Evolutionary conservation across 2,888 invertebrate genomes (phyloP), one percentile per base, ranked within the genome.

Genomic region (Drosophila mulleri): DNA sequence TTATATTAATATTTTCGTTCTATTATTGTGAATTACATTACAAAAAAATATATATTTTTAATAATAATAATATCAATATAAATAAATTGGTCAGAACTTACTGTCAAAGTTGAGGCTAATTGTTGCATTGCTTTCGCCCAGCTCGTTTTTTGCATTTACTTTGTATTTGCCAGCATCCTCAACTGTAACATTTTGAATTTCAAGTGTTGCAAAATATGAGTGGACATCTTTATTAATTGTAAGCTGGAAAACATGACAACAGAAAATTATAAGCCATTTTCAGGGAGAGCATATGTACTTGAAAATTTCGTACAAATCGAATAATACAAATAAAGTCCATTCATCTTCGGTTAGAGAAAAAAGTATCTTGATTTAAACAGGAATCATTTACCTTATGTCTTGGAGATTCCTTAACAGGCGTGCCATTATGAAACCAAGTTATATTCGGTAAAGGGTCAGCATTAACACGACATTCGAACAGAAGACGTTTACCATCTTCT

Each of bases 91-190:
- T 26, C n/a, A 23, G 16, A n/a, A 97, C 98, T 97, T 95, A 98
- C 98, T 98, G 96, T 98, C 98, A 94, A 98, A 98, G 94, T 98
- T 98, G 91, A 98, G 96, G 94, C 98, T 98, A 94, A 98, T 98
- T 78, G 98, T 98, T 75, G 98, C 98, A 93, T 98, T 98, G 93
- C 98, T 98, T 94, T 99, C 98, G 93, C 99, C 99, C 91, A 98
- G 95, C 94, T 98, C 98, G 94, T 98, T 99, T 94, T 98, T 98
- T 91, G 98, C 98, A 91, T 97, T 98, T 91, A 98, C 98, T 94
- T 98, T 96, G 94, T 98, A 98, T 94, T 98, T 98, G 92, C 98
- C 98, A 94, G 98, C 98, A 94, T 98, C 98, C 95, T 98, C 98
- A 91, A 98, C 98, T 78, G 98, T 98, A 89, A 98, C 98, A 93